Evolutionary conservation across 2,113 vertebrate species (phyloP).

Genomic region (Bothrops jararaca): DNA sequence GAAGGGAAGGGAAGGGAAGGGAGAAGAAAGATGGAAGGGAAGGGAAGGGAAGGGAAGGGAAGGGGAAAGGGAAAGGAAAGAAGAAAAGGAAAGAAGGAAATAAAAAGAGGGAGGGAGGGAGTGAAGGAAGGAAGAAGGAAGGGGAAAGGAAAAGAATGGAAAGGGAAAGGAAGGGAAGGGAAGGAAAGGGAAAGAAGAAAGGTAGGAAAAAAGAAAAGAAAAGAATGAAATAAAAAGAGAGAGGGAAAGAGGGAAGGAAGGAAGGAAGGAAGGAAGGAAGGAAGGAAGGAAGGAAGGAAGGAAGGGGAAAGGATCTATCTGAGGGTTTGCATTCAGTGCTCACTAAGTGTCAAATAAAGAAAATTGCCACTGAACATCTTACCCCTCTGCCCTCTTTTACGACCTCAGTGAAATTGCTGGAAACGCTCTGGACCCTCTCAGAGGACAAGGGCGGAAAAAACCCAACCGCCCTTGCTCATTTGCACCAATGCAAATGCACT

Average conservation of each 20-base stretch:
- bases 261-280: neutral
- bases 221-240: too few species aligned
- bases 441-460: neutral
- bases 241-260: too few species aligned
- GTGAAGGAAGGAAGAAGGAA: neutral
- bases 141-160: neutral
- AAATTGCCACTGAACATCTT: neutral
- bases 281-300: too few species aligned
- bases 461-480: neutral
- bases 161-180: rapidly evolving
- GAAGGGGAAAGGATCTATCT: too few species aligned
- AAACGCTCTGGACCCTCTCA: neutral
- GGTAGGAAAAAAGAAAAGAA: too few species aligned
- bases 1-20: too few species aligned
- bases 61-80: too few species aligned
- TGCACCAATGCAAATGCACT: neutral
- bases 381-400: neutral
- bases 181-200: too few species aligned
- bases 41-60: neutral
- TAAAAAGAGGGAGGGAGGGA: too few species aligned
- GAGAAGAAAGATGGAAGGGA: rapidly evolving
- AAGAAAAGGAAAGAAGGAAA: too few species aligned
- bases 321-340: too few species aligned
- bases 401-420: neutral
- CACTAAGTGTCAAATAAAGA: neutral